Conservation (phyloP, 2,888 invertebrate genomes). For the Oegoconia quadripuncta region DNA sequence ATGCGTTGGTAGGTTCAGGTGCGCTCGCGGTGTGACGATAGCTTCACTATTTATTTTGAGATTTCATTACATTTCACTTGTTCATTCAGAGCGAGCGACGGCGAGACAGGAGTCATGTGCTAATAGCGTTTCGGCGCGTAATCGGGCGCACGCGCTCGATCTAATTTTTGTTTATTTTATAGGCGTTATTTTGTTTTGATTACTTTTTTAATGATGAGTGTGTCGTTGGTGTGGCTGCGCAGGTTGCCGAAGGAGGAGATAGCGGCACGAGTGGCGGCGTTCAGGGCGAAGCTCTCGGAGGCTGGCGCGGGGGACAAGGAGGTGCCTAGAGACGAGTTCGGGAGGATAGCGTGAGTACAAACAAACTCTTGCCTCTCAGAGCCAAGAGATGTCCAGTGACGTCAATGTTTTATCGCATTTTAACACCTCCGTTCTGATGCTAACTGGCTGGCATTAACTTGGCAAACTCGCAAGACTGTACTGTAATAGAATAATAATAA, state of each 20-base stretch:
- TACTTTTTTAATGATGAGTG: constrained; percentile 50
- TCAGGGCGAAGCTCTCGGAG: constrained; percentile 91
- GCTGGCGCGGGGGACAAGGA: constrained; percentile 74
- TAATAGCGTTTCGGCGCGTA: not conserved
- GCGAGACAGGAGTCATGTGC: not conserved
- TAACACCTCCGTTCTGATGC: too few species aligned
- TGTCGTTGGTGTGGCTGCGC: constrained; percentile 72
- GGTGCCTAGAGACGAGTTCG: constrained; percentile 89
- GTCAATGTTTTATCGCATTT: not conserved
- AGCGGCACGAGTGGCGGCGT: constrained; percentile 90
- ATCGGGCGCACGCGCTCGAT: not conserved
- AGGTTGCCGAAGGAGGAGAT: constrained; percentile 93
- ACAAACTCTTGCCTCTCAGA: too few species aligned
- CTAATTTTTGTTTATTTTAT: not conserved
- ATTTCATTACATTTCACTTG: constrained; percentile 47
- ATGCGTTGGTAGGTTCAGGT: constrained; percentile 71
- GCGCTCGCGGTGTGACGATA: constrained; percentile 23
- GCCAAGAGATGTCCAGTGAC: not conserved
- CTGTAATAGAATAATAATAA: too few species aligned
- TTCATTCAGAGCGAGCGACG: constrained; percentile 33
- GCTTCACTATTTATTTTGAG: constrained; percentile 40
- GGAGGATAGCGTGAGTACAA: constrained; percentile 83
- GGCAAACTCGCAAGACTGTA: not conserved
- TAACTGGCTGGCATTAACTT: too few species aligned
- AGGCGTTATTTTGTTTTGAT: constrained; percentile 14